Evolutionary conservation across 2,888 invertebrate genomes (phyloP).

Genomic region (Drosophila meridiana): DNA sequence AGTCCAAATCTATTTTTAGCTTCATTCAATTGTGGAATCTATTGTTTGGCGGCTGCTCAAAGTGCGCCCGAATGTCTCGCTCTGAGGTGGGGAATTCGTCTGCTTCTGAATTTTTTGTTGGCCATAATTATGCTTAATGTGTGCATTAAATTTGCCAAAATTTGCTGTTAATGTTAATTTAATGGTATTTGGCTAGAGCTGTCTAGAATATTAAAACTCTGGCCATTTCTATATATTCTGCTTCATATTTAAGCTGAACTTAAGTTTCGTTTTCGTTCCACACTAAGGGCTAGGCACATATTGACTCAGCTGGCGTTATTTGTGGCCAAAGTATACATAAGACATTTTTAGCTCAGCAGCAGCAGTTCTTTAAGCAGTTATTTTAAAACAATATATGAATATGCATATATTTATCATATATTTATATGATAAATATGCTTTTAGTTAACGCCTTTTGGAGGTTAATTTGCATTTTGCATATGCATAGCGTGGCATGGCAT

Average conservation of each 20-base stretch:
- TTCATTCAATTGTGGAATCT: background rate
- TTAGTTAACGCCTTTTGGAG: slow-evolving; percentile 23
- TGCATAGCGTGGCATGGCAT: background rate
- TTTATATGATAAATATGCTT: no score
- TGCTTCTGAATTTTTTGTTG: slow-evolving; percentile 4
- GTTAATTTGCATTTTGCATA: slow-evolving; percentile 51
- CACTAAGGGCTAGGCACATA: background rate
- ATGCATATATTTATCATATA: background rate
- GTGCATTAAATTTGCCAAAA: slow-evolving; percentile 34
- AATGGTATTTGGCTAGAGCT: background rate
- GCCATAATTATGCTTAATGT: slow-evolving; percentile 39
- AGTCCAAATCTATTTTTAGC: slow-evolving; percentile 41
- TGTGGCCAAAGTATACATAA: background rate
- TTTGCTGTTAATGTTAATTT: background rate
- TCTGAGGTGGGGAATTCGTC: background rate
- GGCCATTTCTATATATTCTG: background rate
- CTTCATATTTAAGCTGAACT: background rate
- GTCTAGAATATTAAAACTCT: background rate
- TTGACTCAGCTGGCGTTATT: slow-evolving; percentile 13
- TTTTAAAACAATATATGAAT: background rate
- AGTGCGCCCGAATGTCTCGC: background rate
- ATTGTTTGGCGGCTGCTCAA: slow-evolving; percentile 6
- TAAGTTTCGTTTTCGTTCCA: background rate
- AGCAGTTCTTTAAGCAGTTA: background rate
- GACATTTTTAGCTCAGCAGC: background rate